These are phyloP conservation scores for Stramonita haemastoma DNA, from an alignment of 2,888 invertebrate genomes.

Conservation along the genomic window DNA sequence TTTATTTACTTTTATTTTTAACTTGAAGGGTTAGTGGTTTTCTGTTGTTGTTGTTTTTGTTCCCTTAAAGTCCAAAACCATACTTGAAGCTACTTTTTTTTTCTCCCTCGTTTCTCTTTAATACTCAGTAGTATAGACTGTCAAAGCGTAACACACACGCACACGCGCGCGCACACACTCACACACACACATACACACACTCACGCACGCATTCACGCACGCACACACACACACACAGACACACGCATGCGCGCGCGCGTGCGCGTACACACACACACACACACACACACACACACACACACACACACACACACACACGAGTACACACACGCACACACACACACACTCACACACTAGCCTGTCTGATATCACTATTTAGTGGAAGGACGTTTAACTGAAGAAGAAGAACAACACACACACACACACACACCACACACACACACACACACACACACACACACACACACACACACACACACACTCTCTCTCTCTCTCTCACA, in stretches of 20 bases:
- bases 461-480: background rate
- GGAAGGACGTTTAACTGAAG: no score
- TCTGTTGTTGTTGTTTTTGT: no score
- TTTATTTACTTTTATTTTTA: no score
- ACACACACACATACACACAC: conserved; percentile 28
- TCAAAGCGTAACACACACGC: background rate
- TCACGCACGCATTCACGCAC: background rate
- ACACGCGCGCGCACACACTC: background rate
- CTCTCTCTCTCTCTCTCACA: no score
- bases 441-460: conserved; percentile 10
- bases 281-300: conserved; percentile 29
- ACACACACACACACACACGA: background rate
- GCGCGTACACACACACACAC: background rate
- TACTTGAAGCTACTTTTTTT: no score
- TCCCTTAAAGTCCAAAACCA: no score
- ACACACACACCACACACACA: conserved; percentile 10
- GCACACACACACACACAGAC: background rate
- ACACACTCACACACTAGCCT: background rate
- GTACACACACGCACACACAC: background rate
- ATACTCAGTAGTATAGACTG: no score
- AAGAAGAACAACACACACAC: no score
- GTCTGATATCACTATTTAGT: no score
- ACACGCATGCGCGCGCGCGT: background rate
- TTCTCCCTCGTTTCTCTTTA: no score
- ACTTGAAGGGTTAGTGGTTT: no score